Evolutionary conservation across 2,113 vertebrate species (phyloP).

Genomic region (Dicaeum eximium): DNA sequence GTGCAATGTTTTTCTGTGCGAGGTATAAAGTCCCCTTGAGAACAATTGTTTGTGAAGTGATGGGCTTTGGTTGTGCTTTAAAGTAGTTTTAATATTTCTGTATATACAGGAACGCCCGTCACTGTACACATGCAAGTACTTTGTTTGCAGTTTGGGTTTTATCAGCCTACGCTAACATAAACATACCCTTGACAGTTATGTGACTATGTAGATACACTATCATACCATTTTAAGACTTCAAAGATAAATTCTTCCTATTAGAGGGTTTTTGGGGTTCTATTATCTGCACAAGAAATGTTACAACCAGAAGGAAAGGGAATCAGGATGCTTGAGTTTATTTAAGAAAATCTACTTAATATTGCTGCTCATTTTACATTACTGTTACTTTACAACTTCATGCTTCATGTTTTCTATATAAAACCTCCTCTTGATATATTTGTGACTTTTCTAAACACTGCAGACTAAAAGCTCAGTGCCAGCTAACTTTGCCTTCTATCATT

Average conservation of each 20-base stretch:
- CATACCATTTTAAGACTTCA: neutral
- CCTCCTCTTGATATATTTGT: neutral
- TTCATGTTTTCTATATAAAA: neutral
- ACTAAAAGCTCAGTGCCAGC: neutral
- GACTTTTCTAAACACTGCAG: neutral
- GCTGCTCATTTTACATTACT: neutral
- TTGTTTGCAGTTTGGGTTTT: neutral
- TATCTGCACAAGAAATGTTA: neutral
- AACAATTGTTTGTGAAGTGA: neutral
- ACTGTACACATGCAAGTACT: neutral
- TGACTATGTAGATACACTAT: neutral
- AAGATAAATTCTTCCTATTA: neutral
- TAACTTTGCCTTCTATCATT: neutral
- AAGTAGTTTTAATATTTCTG: neutral
- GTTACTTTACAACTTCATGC: neutral
- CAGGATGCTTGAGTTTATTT: neutral
- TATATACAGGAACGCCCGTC: neutral
- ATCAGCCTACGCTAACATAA: neutral
- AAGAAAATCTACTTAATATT: neutral
- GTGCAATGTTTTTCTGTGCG: neutral
- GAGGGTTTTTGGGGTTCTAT: neutral
- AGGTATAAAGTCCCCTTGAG: neutral
- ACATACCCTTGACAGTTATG: neutral
- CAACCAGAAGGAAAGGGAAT: neutral
- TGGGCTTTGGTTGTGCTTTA: neutral